Base-by-base conservation (phyloP, 2,797 vertebrate genomes). In the Mormyrops boulengeri region DNA sequence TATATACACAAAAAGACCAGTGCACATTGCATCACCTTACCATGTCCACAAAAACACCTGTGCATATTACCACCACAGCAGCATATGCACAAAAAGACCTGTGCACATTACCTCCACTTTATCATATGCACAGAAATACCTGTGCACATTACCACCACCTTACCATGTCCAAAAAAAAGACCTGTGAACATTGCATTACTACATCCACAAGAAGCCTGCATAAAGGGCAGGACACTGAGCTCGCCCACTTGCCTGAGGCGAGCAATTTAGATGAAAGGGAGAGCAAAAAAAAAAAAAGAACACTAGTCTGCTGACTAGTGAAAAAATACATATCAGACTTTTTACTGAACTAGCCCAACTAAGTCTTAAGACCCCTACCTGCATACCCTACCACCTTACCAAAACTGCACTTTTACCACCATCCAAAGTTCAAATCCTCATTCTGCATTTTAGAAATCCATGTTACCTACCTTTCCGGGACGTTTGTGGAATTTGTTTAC, bases 391-490 rank as follows among this genome's bases (percentile, higher is more conserved):
- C 62, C 60, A 30, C 60, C 22, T 5, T 14, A 12, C 26, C 26
- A 34, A 34, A 69, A 69, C 3, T 34, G 3, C 11, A 69, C 66
- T 34, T 69, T 17, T 5, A 4, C 1, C 26, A 69, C 66, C 66
- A 14, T 69, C 26, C 30, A 69, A 69, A 69, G 30, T 12, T 69
- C 66, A 69, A 14, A 69, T 69, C 1, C 30, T 69, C 66, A 69
- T 69, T 69, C 66, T 34, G 30, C 34, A 69, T 38, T 5, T 69
- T 34, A 69, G 0, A 69, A 34, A 38, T 14, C 85, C 84, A 88
- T 14, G 17, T 66, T 89, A 91, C 90, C 88, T 95, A 97, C 98
- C 97, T 99, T 99, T 93, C 97, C 98, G 91, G 98, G 98, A 86
- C 98, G 96, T 89, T 96, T 97, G 92, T 99, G 97, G 93, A 97